Evolutionary conservation across 2,888 invertebrate genomes (phyloP).

Genomic region (Ditula angustiorana): DNA sequence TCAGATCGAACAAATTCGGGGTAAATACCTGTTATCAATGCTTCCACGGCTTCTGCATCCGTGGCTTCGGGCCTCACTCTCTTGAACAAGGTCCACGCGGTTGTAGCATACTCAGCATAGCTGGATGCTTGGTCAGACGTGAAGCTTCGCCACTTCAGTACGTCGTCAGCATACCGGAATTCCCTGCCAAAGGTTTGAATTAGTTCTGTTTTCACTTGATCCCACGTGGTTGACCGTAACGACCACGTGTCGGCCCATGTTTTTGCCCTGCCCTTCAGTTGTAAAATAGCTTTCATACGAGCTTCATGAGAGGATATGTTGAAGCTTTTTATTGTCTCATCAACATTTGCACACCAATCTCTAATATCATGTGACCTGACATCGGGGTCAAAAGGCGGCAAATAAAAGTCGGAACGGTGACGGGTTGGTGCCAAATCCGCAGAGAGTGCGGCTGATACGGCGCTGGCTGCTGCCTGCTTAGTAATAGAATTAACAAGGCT

Average conservation of each 20-base stretch:
- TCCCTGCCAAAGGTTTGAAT: slow-evolving; percentile 41
- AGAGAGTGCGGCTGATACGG: neutral
- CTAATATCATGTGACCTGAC: slow-evolving; percentile 27
- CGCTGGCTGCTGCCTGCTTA: slow-evolving; percentile 2
- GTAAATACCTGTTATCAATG: slow-evolving; percentile 30
- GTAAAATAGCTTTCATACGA: slow-evolving; percentile 42
- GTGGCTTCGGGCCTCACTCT: slow-evolving; percentile 22
- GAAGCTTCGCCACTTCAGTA: slow-evolving; percentile 34
- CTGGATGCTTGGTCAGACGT: slow-evolving; percentile 41
- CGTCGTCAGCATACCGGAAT: slow-evolving; percentile 41
- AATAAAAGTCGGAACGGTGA: slow-evolving; percentile 27
- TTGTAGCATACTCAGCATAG: slow-evolving; percentile 40
- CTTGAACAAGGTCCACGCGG: slow-evolving; percentile 41
- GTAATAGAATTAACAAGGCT: slow-evolving; percentile 4
- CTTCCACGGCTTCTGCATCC: slow-evolving; percentile 9
- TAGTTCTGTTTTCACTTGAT: slow-evolving; percentile 40
- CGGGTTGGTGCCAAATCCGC: neutral
- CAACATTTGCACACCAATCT: slow-evolving; percentile 32
- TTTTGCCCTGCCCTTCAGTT: slow-evolving; percentile 41
- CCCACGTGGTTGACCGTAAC: slow-evolving; percentile 39
- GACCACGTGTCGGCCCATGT: slow-evolving; percentile 44
- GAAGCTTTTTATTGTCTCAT: slow-evolving; percentile 17
- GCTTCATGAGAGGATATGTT: slow-evolving; percentile 38
- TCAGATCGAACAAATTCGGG: slow-evolving; percentile 23
- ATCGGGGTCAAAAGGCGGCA: slow-evolving; percentile 29